Base-by-base conservation (phyloP, 2,888 invertebrate genomes). In the Pocota personata region DNA sequence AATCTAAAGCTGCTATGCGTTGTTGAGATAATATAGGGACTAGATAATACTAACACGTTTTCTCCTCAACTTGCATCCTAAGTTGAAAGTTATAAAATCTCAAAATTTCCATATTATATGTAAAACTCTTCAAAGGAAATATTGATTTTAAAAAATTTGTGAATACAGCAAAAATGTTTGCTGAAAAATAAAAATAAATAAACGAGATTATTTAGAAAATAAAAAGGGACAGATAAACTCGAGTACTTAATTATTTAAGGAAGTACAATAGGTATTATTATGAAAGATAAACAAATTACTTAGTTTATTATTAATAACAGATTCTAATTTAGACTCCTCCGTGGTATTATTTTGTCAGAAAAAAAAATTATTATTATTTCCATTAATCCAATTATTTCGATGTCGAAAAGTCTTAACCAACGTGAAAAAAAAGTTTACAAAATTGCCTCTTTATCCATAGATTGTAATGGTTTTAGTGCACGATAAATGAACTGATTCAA, bases 391-490 rank as follows among this genome's bases (percentile, higher is more conserved):
- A 35, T 71, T 73, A 69, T 69, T 73, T 67, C 55, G n/a, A 57
- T 75, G 73, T 46, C 12, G 24, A 66, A 66, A 52, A 35, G 35
- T 48, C 67, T 67, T 21, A 76, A 52, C 52, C 57, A 64, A 73
- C 52, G 50, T 75, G 40, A 50, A 75, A 87, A 87, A 89, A 88
- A 69, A 76, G 32, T 89, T 91, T 92, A 91, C 91, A 91, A 91
- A 91, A 91, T 91, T 91, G 91, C 89, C 91, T 91, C 91, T 91
- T 91, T 92, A 91, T 90, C 91, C 91, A 90, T 90, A 91, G 90
- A 90, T 89, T 89, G 89, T 90, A 91, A 90, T 90, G 46, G 57
- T 89, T 87, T 82, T 52, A 60, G 40, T n/a, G n/a, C 35, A 21
- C n/a, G 16, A 52, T 14, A 60, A 80, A 67, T 62, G 27, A 82